Base-by-base conservation (phyloP, 2,113 vertebrate species). In the Theropithecus gelada region DNA sequence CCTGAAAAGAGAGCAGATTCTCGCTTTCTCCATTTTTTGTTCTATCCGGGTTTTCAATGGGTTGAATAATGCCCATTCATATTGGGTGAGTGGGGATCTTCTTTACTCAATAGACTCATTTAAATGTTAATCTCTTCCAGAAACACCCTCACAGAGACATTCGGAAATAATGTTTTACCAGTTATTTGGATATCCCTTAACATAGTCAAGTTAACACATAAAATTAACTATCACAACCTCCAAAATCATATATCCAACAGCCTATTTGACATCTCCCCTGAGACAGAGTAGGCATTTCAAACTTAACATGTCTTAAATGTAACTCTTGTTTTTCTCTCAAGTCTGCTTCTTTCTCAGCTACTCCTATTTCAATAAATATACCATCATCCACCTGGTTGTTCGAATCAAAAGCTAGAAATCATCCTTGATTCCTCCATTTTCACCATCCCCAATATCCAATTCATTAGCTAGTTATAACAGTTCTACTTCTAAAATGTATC, bases 321-420 rank as follows among this genome's bases (percentile, higher is more conserved):
- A 96, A 93, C 72, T 92, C 50, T 78, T 61, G 38, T 70, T 95
- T 86, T 86, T 79, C 16, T 94, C 40, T 8, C 40, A 50, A 72
- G 52, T 23, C 48, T 89, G 5, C 1, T 95, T 16, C 82, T 95
- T 84, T 48, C n/a, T 22, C 8, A 43, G n/a, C 66, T 38, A 95
- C 38, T 45, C 17, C 2, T 55, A 32, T 85, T 94, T 85, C 64
- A 96, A 72, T 82, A 86, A 93, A 86, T 35, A 79, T 66, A 55
- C 8, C 64, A 64, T 48, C 40, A 85, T 81, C 64, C 55, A 92
- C 30, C 87, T 12, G 76, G 35, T 25, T 73, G 17, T 91, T 96
- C 48, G 55, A 89, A 57, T 27, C 30, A 55, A 82, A 75, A 89
- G 32, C 23, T 70, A 73, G 16, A n/a, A 93, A 88, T 88, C 45